These are phyloP conservation scores for Tor tambroides DNA, from an alignment of 2,113 vertebrate species.

Conservation along the genomic window DNA sequence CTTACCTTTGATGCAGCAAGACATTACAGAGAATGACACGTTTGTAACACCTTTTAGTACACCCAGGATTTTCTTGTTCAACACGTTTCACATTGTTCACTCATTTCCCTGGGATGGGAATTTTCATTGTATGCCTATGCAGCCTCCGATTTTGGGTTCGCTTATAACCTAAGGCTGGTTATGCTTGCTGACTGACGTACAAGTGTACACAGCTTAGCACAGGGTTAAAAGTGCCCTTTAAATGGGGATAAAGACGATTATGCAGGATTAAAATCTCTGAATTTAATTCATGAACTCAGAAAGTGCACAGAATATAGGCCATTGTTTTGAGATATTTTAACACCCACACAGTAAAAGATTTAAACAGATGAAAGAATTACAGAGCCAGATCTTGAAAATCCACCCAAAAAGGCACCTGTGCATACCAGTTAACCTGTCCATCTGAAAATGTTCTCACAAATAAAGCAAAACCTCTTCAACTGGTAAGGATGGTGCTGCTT, in stretches of 20 bases:
- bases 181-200: background rate
- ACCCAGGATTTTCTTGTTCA: background rate
- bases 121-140: background rate
- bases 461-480: background rate
- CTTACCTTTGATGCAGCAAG: background rate
- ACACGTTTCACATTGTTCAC: background rate
- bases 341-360: constrained; percentile 14
- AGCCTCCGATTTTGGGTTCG: background rate
- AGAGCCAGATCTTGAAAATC: background rate
- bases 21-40: background rate
- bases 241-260: background rate
- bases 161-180: background rate
- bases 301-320: background rate
- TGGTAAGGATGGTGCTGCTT: background rate
- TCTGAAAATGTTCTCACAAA: background rate
- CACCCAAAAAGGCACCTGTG: background rate
- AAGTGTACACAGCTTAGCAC: background rate
- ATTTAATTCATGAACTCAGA: background rate
- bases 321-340: constrained; percentile 6
- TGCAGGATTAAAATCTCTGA: background rate
- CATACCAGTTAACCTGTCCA: background rate
- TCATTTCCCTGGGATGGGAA: background rate
- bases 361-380: background rate
- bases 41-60: background rate
- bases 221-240: background rate